Base-by-base conservation (phyloP, 2,797 vertebrate species). In the Sebastes ruberrimus region DNA sequence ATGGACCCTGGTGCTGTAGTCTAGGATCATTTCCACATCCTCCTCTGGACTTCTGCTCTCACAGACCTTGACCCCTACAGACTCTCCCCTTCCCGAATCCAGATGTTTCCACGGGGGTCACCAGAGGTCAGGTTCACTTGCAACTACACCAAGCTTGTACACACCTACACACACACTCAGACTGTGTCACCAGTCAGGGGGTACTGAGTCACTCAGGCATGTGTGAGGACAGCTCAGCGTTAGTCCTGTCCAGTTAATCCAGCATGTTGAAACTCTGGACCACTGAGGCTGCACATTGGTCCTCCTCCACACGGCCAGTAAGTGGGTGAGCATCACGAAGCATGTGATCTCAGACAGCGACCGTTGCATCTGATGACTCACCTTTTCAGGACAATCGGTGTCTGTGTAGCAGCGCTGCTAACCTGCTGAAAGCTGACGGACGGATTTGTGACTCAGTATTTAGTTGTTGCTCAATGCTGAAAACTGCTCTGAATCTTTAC, bases 21-120 rank as follows among this genome's bases (percentile, higher is more conserved):
- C 27, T 4, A 9, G 55, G 10, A 60, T n/a, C 10, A 22, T 46
- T 68, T 70, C 56, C 66, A 65, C 56, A 30, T 78, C 61, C 20
- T 61, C 72, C n/a, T 81, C 33, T 28, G 61, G 53, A 80, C 87
- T 80, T 84, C 74, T 82, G 78, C 68, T 65, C 68, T 5, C 53
- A 83, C 75, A 80, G 76, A 76, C 81, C 74, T 38, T 72, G 80
- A 82, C 82, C 87, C 70, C 53, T 2, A 10, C 65, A 68, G 32
- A 78, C 65, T 30, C 49, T 61, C 28, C 61, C 70, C 70, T 80
- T 79, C 71, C 65, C 66, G 69, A 76, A 74, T 83, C 88, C 92
- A 92, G 85, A 92, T 94, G 90, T 89, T 92, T 84, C 69, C 68
- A 76, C 71, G 27, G 74, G 69, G 78, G 76, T 91, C 80, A 88